Percentiles rank a stretch among this genome's conserved stretches.
These are phyloP conservation scores for Tineola bisselliella DNA, from an alignment of 2,888 invertebrate genomes.

Conservation along the genomic window DNA sequence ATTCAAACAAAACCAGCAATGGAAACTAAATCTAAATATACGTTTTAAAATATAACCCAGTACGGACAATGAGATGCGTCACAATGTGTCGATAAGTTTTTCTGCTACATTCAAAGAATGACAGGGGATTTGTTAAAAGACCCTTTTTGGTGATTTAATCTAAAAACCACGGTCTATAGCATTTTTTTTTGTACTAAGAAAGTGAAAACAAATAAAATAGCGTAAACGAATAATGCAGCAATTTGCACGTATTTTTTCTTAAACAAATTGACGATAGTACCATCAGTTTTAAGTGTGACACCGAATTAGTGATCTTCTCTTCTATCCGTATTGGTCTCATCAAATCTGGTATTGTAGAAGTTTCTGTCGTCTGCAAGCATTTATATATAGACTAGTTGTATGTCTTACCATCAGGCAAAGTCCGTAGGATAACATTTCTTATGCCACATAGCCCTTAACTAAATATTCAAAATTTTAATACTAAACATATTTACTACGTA, in stretches of 20 bases:
- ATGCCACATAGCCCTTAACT: no score
- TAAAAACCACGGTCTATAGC: not conserved
- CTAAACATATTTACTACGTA: not conserved
- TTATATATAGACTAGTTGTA: no score
- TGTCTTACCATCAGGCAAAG: no score
- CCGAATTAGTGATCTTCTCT: not conserved
- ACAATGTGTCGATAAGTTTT: slow-evolving; percentile 51
- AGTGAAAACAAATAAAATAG: no score
- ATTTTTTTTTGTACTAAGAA: no score
- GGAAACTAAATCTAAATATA: not conserved
- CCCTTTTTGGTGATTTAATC: slow-evolving; percentile 14
- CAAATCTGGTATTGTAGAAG: no score
- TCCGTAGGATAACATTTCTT: no score
- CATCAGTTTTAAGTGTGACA: no score
- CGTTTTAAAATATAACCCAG: not conserved
- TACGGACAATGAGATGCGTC: slow-evolving; percentile 27
- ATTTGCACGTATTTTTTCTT: not conserved
- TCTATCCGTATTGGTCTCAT: no score
- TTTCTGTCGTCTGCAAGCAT: no score
- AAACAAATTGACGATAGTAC: not conserved
- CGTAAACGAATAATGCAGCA: no score
- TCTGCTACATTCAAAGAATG: slow-evolving; percentile 11
- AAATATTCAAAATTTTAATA: no score
- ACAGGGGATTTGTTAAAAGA: slow-evolving; percentile 15
- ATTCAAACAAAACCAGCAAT: not conserved